A percentile compares a stretch with the other conserved stretches of the same genome.
These are phyloP conservation scores for Irena cyanogastra DNA, from an alignment of 2,113 vertebrate species.

Conservation along the genomic window DNA sequence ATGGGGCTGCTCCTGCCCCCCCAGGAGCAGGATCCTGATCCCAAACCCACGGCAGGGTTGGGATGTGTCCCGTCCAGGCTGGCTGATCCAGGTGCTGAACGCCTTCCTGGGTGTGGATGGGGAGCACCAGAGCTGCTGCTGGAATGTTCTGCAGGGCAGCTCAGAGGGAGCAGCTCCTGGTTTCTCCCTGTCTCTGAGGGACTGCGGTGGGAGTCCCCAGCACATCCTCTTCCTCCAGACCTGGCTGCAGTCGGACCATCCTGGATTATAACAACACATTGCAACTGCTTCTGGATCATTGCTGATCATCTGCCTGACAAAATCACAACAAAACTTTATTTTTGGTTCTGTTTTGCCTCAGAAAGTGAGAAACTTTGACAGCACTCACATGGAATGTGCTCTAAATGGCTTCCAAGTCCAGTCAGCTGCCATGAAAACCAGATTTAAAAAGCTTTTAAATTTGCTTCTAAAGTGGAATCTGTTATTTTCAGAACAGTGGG, in stretches of 20 bases:
- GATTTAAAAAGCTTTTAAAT: neutral
- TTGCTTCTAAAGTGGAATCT: neutral
- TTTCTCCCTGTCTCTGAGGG: neutral
- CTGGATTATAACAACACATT: rapidly evolving
- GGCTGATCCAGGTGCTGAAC: neutral
- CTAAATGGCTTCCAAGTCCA: neutral
- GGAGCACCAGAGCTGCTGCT: neutral
- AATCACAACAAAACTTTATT: neutral
- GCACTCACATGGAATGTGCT: neutral
- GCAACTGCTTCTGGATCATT: neutral
- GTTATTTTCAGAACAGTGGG: neutral
- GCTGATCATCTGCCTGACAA: neutral
- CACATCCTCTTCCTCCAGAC: neutral
- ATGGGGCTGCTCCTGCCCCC: neutral
- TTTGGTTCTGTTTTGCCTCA: neutral
- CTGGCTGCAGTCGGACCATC: rapidly evolving
- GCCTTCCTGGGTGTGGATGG: rapidly evolving
- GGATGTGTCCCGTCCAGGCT: neutral
- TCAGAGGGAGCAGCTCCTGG: neutral
- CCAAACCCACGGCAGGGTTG: neutral
- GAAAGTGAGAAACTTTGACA: neutral
- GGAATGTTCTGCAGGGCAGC: rapidly evolving
- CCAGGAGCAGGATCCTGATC: too few species aligned
- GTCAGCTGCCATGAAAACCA: neutral
- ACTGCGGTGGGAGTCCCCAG: neutral